Base-by-base conservation (phyloP, 2,888 invertebrate genomes). In the Harpalus rubripes region DNA sequence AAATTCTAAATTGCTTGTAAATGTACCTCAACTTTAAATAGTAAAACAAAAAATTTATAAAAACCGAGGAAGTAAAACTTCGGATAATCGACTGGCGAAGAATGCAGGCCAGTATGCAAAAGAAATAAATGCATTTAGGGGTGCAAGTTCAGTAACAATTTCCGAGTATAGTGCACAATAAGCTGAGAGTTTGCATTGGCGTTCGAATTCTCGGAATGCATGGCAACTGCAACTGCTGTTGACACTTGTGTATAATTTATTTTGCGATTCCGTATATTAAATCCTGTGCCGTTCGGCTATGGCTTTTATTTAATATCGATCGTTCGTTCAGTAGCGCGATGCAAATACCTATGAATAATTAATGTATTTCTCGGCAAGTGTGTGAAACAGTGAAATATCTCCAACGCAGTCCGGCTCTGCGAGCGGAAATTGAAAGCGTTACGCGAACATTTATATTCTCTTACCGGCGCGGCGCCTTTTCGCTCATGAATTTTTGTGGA, bases 191-290 rank as follows among this genome's bases (percentile, higher is more conserved):
- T 18, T 18, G 59, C 22, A 32, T 41, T 68, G 6, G 72, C 78
- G 78, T 78, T 58, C 58, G 61, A 80, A 80, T 80, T 61, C 80
- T 22, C 59, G 61, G 80, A 80, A 80, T 80, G 80, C 41, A 80
- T 80, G 61, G 80, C 26, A 80, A 80, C 79, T 80, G 79, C 26
- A 80, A 80, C 80, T 80, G 80, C 80, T 41, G 59, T 32, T 61
- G 80, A 80, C 80, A 80, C 61, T 80, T 80, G 80, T 80, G 80
- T 61, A 80, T 80, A 80, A 80, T 80, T 80, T 80, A 80, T 80
- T 80, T 80, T 80, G 63, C 80, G 18, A 80, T 80, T 80, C 39
- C 80, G 80, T 80, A 80, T 80, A 80, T 80, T 80, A 80, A 80
- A 80, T 80, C 61, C 61, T 41, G 52, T 18, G 58, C 58, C 58